A percentile compares a stretch with the other conserved stretches of the same genome.
Evolutionary conservation across 2,797 vertebrate genomes (phyloP).

Genomic region (Arctocebus calabarensis): DNA sequence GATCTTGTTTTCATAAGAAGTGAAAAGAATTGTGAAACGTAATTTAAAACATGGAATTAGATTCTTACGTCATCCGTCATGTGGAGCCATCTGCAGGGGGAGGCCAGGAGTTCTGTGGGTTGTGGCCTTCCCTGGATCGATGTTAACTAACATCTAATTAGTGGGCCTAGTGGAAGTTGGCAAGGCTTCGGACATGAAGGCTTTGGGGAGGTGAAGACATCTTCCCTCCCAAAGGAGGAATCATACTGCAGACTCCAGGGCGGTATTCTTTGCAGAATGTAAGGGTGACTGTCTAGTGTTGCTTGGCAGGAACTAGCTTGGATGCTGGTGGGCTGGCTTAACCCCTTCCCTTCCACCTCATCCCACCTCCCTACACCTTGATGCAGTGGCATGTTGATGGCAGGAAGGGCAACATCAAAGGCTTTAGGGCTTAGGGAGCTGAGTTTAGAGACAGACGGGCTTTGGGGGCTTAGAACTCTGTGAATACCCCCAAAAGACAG

Average conservation of each 20-base stretch:
- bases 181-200: constrained; percentile 74
- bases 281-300: constrained; percentile 53
- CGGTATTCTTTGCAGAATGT: constrained; percentile 79
- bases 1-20: constrained; percentile 80
- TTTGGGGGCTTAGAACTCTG: neutral
- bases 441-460: neutral
- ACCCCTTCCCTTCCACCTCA: constrained; percentile 13
- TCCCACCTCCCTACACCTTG: no score
- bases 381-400: neutral
- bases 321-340: constrained; percentile 69
- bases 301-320: constrained; percentile 64
- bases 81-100: constrained; percentile 69
- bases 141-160: constrained; percentile 83
- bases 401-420: neutral
- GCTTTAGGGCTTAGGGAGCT: neutral
- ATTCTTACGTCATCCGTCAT: constrained; percentile 65
- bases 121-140: constrained; percentile 71
- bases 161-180: constrained; percentile 80
- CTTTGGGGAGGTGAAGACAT: constrained; percentile 79
- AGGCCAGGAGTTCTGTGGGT: constrained; percentile 68
- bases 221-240: constrained; percentile 77
- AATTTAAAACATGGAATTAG: constrained; percentile 80
- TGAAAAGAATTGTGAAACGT: constrained; percentile 79
- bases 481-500: neutral
- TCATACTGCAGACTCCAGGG: constrained; percentile 79